Evolutionary conservation across 1,140 invertebrate genomes (phyloP).

Genomic region (Lepidurus couesii): DNA sequence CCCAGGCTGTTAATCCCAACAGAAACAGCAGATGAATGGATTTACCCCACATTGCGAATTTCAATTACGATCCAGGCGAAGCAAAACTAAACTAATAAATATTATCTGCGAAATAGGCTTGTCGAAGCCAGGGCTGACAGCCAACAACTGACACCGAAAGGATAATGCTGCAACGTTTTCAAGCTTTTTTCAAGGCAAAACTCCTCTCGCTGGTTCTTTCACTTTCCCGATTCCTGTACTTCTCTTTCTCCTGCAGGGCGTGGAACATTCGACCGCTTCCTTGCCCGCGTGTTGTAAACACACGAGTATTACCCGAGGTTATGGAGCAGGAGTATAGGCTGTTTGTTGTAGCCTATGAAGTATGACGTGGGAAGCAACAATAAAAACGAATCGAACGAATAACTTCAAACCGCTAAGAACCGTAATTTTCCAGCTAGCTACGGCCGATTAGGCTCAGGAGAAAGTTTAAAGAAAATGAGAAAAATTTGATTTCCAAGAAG

Average conservation of each 20-base stretch:
- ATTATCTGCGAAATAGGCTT: not conserved
- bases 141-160: not conserved
- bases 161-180: constrained; percentile 1
- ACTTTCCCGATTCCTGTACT: not conserved
- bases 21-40: not conserved
- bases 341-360: not conserved
- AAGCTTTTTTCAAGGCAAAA: constrained; percentile 1
- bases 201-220: not conserved
- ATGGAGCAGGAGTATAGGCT: not conserved
- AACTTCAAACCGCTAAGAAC: too few species aligned
- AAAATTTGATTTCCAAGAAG: too few species aligned
- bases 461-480: too few species aligned
- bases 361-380: not conserved
- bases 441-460: too few species aligned
- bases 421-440: too few species aligned
- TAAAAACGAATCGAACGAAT: not conserved
- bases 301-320: not conserved
- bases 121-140: not conserved
- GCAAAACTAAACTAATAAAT: not conserved
- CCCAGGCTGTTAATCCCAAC: not conserved
- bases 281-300: not conserved
- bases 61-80: not conserved
- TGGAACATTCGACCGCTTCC: not conserved
- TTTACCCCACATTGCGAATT: not conserved
- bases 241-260: not conserved